Evolutionary conservation across 2,797 vertebrate species (phyloP), one percentile per base, ranked within the genome.

Genomic region (Anguilla megastoma): DNA sequence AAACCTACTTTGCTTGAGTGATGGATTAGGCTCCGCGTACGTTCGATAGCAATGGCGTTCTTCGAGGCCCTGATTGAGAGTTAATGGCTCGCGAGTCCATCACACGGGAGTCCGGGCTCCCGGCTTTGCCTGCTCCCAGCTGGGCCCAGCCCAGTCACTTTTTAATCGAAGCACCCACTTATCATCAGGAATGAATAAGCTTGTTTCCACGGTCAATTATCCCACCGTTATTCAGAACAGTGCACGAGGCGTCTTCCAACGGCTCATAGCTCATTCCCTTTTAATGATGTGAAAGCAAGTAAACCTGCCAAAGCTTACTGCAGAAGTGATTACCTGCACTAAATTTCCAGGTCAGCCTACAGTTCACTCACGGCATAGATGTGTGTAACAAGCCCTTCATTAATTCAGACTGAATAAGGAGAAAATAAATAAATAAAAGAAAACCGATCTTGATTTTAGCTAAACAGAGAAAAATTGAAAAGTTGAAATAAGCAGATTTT

Each of bases 161-260:
- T 89, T 82, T 87, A 86, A 88, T 90, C 86, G 56, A 87, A 88
- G 87, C 41, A 21, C 74, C 60, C 76, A 87, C 82, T 87, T 87
- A 82, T 87, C 87, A 69, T 69, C 87, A 6, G 18, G 54, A 87
- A 87, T 12, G 27, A 60, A 87, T 48, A 58, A 84, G 79, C 60
- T 69, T 84, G 79, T 87, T 84, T 87, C 80, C 63, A 33, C 30
- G 60, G 79, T 87, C 87, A 63, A 63, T 87, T 84, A 84, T 87
- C 71, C 30, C 41, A 1, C 21, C 30, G 8, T 87, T 21, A 52
- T 69, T 84, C 14, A 16, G n/a, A 24, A 14, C 52, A 45, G 41
- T 69, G 63, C 27, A 41, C 48, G 36, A 54, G 52, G 45, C 27
- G 36, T 66, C 76, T 24, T 79, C 74, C 27, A 87, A 36, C 18